Conservation (phyloP, 1,140 invertebrate genomes). For the Mycetomoellerius zeteki region DNA sequence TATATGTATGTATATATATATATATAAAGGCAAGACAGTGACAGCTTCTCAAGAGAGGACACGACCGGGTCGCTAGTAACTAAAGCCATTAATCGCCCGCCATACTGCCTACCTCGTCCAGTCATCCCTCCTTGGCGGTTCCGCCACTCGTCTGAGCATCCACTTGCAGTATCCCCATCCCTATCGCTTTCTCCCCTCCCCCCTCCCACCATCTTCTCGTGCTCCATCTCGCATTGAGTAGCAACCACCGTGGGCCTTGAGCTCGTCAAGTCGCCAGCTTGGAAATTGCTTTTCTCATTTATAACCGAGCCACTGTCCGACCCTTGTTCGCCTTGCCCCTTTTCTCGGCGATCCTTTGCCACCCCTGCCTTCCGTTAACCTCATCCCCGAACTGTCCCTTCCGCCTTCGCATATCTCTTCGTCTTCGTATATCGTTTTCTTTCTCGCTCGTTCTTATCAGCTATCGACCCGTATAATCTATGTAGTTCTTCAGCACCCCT, state of each 20-base stretch:
- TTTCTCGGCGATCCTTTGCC: constrained; percentile 68
- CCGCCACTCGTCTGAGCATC: constrained; percentile 66
- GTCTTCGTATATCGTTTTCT: constrained; percentile 18
- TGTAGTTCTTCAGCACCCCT: constrained; percentile 47
- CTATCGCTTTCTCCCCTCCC: constrained; percentile 8
- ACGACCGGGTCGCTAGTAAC: constrained; percentile 75
- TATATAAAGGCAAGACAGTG: constrained; percentile 63
- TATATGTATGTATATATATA: constrained; percentile 38
- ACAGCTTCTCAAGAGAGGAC: constrained; percentile 71
- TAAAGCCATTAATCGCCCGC: constrained; percentile 82
- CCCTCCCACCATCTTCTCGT: constrained; percentile 55
- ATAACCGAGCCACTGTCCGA: constrained; percentile 79
- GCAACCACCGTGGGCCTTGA: constrained; percentile 67
- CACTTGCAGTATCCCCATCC: constrained; percentile 56
- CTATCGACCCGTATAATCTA: constrained; percentile 75
- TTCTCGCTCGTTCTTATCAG: constrained; percentile 52
- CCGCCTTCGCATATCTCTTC: constrained; percentile 41
- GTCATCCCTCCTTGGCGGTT: constrained; percentile 70
- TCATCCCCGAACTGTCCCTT: constrained; percentile 28
- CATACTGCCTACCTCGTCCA: constrained; percentile 78
- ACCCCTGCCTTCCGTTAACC: constrained; percentile 1
- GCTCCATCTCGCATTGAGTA: constrained; percentile 71
- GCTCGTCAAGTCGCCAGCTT: constrained; percentile 81
- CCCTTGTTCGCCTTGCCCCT: constrained; percentile 67
- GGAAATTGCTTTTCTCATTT: constrained; percentile 83